phyloP scores from a whole-genome alignment of 2,888 invertebrate species.

The Nesidiocoris tenuis region DNA sequence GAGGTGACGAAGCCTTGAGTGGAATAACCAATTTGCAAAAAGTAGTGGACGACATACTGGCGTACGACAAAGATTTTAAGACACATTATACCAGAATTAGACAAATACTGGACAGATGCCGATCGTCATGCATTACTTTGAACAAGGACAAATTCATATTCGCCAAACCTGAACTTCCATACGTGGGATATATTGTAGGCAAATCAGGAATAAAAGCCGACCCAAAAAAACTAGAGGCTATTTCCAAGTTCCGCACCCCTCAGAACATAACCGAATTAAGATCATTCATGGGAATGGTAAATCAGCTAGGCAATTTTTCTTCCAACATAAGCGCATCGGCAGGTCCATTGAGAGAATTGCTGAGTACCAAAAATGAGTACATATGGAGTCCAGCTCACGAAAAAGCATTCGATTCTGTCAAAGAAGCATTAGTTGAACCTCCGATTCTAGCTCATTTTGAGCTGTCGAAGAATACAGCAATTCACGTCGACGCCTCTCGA shows the following conservation, averaged over 20 bases:
- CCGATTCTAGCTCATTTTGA: neutral
- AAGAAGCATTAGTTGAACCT: conserved; percentile 1
- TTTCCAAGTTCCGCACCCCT: too few relatives aligned
- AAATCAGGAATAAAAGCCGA: neutral
- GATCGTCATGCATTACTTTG: neutral
- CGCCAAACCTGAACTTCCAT: too few relatives aligned
- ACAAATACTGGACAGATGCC: neutral
- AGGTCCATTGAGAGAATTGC: conserved; percentile 3
- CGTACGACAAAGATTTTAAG: neutral
- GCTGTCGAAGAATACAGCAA: neutral
- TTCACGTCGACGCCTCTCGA: too few relatives aligned
- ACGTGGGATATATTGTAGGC: neutral
- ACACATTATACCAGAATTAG: neutral
- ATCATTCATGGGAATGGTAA: neutral
- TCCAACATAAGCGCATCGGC: conserved; percentile 15
- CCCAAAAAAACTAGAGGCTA: neutral
- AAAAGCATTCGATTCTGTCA: conserved; percentile 1
- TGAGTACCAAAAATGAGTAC: neutral
- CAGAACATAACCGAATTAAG: too few relatives aligned
- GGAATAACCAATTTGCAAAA: neutral
- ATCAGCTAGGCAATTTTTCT: too few relatives aligned
- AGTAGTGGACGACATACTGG: too few relatives aligned
- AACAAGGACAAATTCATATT: conserved; percentile 8
- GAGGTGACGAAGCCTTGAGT: neutral
- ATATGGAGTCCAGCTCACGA: neutral